These are phyloP conservation scores for Xestia xanthographa DNA, from an alignment of 2,888 invertebrate species.

Conservation along the genomic window DNA sequence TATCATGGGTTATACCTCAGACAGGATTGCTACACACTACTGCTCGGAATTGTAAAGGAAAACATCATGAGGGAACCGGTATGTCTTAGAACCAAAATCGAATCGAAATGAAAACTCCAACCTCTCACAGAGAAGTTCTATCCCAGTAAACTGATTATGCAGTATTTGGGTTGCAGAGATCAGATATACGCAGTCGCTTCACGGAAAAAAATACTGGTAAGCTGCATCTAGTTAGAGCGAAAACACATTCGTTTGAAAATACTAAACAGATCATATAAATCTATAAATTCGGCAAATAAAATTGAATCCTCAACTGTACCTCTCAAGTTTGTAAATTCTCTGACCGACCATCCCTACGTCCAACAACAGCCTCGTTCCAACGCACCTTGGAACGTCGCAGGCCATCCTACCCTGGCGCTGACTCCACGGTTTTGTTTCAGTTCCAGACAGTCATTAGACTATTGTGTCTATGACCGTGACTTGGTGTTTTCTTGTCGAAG, in stretches of 20 bases:
- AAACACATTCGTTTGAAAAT: neutral
- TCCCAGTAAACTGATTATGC: no score
- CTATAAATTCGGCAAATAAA: neutral
- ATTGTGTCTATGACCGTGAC: constrained; percentile 59
- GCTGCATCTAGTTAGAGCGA: neutral
- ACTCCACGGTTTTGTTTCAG: constrained; percentile 51
- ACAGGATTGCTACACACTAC: neutral
- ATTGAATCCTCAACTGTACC: no score
- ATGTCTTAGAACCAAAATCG: neutral
- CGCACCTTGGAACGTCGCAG: constrained; percentile 11
- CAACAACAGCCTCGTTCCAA: neutral
- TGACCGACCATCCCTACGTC: constrained; percentile 13
- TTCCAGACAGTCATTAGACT: constrained; percentile 53
- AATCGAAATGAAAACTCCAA: no score
- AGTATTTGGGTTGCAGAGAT: neutral
- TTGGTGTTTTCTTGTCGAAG: constrained; percentile 15
- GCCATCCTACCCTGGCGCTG: constrained; percentile 42
- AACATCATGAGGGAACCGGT: neutral
- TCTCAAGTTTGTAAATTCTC: neutral
- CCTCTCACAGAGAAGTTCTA: no score
- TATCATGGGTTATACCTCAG: neutral
- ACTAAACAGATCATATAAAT: neutral
- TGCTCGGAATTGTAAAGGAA: neutral
- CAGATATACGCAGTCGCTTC: neutral
- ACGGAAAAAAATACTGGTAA: neutral